These are phyloP conservation scores for Hyles vespertilio DNA, from an alignment of 1,140 invertebrate genomes.

Conservation along the genomic window DNA sequence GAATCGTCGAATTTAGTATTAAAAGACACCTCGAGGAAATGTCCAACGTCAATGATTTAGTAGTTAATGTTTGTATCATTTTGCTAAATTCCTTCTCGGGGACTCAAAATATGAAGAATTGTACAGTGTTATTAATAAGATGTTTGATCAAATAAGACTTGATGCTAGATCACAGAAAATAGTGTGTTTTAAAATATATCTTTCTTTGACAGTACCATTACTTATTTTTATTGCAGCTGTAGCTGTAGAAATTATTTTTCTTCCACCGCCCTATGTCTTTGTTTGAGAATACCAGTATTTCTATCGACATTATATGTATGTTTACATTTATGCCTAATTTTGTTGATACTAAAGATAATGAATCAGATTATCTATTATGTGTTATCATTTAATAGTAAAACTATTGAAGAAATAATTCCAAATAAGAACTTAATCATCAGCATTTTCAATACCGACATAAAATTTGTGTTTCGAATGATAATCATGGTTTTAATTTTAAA, in stretches of 20 bases:
- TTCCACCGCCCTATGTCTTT: constrained; percentile 32
- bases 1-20: constrained; percentile 17
- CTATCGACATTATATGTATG: constrained; percentile 38
- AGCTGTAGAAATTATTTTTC: constrained; percentile 33
- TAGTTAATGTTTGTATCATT: constrained; percentile 35
- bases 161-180: constrained; percentile 26
- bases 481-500: constrained; percentile 30
- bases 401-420: constrained; percentile 11
- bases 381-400: constrained; percentile 4
- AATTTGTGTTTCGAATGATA: constrained; percentile 23
- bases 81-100: constrained; percentile 27
- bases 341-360: constrained; percentile 40
- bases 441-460: constrained; percentile 20
- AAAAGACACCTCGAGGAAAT: constrained; percentile 34
- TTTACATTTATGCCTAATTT: constrained; percentile 40
- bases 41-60: constrained; percentile 37
- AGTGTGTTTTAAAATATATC: constrained; percentile 34
- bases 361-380: constrained; percentile 33
- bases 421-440: constrained; percentile 6
- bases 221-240: constrained; percentile 26
- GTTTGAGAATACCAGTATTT: constrained; percentile 44
- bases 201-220: constrained; percentile 28
- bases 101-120: constrained; percentile 22
- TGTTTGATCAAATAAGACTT: constrained; percentile 32
- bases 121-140: constrained; percentile 30